phyloP scores from a whole-genome alignment of 1,140 invertebrate species.

The Gryllus bimaculatus region DNA sequence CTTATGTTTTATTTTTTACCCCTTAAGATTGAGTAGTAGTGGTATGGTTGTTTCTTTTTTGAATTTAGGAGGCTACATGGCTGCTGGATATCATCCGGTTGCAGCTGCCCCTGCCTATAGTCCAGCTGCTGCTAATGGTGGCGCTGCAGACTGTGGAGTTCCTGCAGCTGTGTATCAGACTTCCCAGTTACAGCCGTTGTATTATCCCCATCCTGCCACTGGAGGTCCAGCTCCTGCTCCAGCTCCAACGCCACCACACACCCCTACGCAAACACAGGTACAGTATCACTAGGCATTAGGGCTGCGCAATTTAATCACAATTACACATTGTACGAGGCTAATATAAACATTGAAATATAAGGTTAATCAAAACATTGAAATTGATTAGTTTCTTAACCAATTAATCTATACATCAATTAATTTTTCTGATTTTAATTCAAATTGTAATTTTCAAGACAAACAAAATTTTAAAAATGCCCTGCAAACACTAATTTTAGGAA shows the following conservation, averaged over 20 bases:
- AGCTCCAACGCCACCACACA: background rate
- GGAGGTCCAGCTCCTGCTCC: background rate
- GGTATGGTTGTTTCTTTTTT: background rate
- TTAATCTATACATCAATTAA: too few relatives aligned
- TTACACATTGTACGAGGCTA: too few relatives aligned
- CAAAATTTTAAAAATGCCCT: too few relatives aligned
- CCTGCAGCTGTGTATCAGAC: background rate
- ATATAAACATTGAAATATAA: too few relatives aligned
- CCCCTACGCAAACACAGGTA: background rate
- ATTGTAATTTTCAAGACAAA: too few relatives aligned
- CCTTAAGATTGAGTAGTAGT: background rate
- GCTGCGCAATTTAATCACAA: too few relatives aligned
- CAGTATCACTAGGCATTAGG: background rate
- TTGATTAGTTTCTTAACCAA: too few relatives aligned
- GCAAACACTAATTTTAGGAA: too few relatives aligned
- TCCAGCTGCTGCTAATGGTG: background rate
- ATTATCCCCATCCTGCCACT: background rate
- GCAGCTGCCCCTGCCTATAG: background rate
- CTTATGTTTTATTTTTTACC: background rate
- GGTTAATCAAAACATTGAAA: too few relatives aligned
- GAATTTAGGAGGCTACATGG: background rate
- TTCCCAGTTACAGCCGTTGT: background rate
- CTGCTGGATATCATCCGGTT: background rate
- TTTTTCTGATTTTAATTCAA: too few relatives aligned
- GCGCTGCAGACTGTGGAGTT: background rate